A percentile compares a stretch with the other conserved stretches of the same genome.
Conservation (phyloP, 2,113 vertebrate genomes). For the Phylloscopus whistleri region DNA sequence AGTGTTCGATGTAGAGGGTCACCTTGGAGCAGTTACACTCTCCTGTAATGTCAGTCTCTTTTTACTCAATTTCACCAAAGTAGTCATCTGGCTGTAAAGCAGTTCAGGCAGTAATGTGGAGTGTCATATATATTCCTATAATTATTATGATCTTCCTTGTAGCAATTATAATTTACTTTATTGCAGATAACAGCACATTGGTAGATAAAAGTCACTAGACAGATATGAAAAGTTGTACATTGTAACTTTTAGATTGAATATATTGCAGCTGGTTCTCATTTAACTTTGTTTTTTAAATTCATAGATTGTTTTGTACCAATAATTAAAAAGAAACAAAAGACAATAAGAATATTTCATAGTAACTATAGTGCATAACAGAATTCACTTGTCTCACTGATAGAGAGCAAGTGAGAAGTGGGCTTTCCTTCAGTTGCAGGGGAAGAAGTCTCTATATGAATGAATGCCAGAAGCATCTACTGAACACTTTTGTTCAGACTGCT, state of each 20-base stretch:
- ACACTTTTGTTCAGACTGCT: background rate
- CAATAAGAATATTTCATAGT: constrained; percentile 7
- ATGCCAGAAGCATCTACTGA: background rate
- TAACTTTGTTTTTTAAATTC: background rate
- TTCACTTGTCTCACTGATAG: background rate
- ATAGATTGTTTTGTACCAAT: background rate
- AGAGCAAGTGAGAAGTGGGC: background rate
- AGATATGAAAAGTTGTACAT: background rate
- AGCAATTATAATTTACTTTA: constrained; percentile 71
- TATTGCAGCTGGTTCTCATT: background rate
- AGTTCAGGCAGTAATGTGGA: constrained; percentile 51
- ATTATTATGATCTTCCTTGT: constrained; percentile 64
- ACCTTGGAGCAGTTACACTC: constrained; percentile 14
- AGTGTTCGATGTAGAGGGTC: background rate
- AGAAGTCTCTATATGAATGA: background rate
- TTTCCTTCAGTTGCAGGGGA: background rate
- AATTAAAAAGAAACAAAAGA: background rate
- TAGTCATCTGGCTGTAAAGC: constrained; percentile 56
- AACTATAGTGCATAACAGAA: background rate
- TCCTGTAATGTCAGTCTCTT: constrained; percentile 36
- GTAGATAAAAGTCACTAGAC: constrained; percentile 62
- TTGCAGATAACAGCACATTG: constrained; percentile 57
- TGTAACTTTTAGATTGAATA: background rate
- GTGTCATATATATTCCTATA: constrained; percentile 67
- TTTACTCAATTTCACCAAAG: constrained; percentile 28